Percentiles rank a stretch among this genome's conserved stretches.
Conservation (phyloP, 1,140 invertebrate genomes). For the Neodiprion pinetum region DNA sequence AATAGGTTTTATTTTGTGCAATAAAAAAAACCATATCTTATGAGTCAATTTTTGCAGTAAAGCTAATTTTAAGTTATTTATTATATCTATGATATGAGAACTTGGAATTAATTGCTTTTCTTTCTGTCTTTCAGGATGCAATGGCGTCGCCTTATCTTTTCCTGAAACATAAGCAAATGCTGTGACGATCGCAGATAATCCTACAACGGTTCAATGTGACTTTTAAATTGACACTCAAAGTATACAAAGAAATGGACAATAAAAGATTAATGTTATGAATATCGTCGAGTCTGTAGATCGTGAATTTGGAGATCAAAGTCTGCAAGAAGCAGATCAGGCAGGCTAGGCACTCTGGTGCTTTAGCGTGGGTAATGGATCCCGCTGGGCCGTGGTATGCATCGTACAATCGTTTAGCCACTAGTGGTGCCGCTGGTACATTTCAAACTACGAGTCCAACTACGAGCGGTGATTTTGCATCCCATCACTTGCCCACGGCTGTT, state of each 20-base stretch:
- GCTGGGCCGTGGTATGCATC: conserved; percentile 80
- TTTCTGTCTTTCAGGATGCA: not conserved
- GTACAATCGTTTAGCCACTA: conserved; percentile 72
- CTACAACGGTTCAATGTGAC: not conserved
- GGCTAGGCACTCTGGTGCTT: conserved; percentile 50
- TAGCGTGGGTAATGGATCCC: conserved; percentile 71
- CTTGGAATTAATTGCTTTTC: no score
- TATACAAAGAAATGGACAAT: not conserved
- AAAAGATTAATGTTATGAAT: not conserved
- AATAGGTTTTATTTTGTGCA: no score
- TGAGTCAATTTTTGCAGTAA: no score
- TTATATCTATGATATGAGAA: no score
- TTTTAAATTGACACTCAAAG: not conserved
- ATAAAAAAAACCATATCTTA: no score
- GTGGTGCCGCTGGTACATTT: conserved; percentile 66
- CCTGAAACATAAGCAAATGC: not conserved
- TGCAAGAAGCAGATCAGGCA: conserved; percentile 11
- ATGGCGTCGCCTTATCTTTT: not conserved
- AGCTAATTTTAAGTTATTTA: no score
- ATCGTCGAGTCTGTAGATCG: not conserved
- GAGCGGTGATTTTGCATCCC: conserved; percentile 68
- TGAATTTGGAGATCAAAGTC: not conserved
- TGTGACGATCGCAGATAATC: not conserved
- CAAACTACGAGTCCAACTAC: conserved; percentile 48
- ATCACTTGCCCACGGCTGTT: conserved; percentile 63